Base-by-base conservation (phyloP, 2,888 invertebrate species). In the Parascotia fuliginaria region DNA sequence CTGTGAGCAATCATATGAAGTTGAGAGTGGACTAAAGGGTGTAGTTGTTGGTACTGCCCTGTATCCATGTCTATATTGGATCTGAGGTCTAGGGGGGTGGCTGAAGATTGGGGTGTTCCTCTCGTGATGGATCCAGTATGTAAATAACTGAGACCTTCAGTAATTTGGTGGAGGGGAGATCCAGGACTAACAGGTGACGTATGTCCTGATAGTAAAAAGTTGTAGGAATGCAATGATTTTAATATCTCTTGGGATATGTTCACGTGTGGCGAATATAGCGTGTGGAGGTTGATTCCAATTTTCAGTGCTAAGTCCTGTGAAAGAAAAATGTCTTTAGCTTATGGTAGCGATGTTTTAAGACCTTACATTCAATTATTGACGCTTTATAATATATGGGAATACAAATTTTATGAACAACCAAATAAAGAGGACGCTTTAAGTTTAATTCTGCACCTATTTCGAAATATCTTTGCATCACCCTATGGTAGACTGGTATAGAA, bases 51-150 rank as follows among this genome's bases (percentile, higher is more conserved):
- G 49, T 83, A 85, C 9, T 81, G 84, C 0, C 77, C 83, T 0
- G 87, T 86, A 46, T 94, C 94, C 92, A 93, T 93, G n/a, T 93
- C 93, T 0, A 89, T 78, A 38, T 81, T 84, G 50, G 81, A 87
- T 28, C 94, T 83, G 2, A 94, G 85, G 77, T 94, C 94, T 43
- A 94, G 70, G 1, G 94, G 94, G 0, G 93, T 87, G 0, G 93
- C 85, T 12, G 88, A 91, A 0, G 93, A 90, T 50, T 94, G 93
- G 0, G 96, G 96, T 0, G 96, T 96, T 5, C 96, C 89, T 54
- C 89, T 56, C 0, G 89, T 90, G 44, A 96, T 96, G 2, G 96
- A 96, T 0, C 96, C 94, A 0, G 96, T 96, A 71, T 95, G 96
- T 11, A 96, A 83, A 31, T 95, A 96, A 73, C 96, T 96, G 3